Conservation (phyloP, 2,888 invertebrate species). For the Ormyrus pomaceus region DNA sequence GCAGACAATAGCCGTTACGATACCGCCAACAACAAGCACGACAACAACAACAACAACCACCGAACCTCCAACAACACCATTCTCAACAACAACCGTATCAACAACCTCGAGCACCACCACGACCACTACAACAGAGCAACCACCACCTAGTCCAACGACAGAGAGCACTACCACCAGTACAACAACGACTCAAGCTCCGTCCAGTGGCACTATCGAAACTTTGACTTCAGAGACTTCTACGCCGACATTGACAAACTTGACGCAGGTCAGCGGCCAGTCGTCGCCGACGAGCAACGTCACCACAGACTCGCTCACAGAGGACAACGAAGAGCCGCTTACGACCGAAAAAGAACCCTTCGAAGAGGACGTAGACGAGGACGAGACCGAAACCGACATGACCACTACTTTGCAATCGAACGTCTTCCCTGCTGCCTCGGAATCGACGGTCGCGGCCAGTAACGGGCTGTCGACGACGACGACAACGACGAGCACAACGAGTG, state of each 20-base stretch:
- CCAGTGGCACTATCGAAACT: constrained; percentile 1
- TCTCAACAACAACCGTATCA: constrained; percentile 55
- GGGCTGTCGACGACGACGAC: not conserved
- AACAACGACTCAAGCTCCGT: constrained; percentile 29
- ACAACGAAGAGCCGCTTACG: constrained; percentile 38
- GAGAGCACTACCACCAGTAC: constrained; percentile 54
- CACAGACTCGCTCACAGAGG: constrained; percentile 41
- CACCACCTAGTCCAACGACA: constrained; percentile 55
- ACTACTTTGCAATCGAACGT: constrained; percentile 36
- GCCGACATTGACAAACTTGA: constrained; percentile 38
- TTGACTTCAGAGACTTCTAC: constrained; percentile 13
- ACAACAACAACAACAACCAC: constrained; percentile 60
- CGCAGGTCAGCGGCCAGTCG: not conserved
- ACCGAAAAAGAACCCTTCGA: not conserved
- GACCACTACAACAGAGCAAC: constrained; percentile 56
- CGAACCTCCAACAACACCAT: constrained; percentile 59
- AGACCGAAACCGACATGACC: constrained; percentile 38
- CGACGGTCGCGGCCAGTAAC: constrained; percentile 3
- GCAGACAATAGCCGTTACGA: constrained; percentile 69
- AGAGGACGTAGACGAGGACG: constrained; percentile 36
- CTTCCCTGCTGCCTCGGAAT: constrained; percentile 30
- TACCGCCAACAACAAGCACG: constrained; percentile 59
- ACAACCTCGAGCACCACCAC: constrained; percentile 58
- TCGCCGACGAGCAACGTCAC: constrained; percentile 32
- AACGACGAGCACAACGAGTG: not conserved